Conservation (phyloP, 2,888 invertebrate genomes). For the Euzetes globulus region DNA sequence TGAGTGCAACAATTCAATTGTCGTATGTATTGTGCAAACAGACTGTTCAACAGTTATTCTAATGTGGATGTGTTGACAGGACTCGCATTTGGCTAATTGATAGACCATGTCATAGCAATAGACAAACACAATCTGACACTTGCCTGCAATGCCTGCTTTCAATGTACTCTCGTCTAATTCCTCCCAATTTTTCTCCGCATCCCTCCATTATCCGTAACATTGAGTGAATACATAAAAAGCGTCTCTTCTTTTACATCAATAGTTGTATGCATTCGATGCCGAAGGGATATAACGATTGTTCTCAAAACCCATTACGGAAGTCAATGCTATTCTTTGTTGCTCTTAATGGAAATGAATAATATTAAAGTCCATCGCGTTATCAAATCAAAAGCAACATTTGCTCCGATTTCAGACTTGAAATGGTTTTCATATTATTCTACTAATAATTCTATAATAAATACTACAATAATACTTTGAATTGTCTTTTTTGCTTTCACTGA, state of each 20-base stretch:
- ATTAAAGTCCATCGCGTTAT: constrained; percentile 22
- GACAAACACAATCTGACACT: constrained; percentile 33
- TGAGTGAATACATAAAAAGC: constrained; percentile 19
- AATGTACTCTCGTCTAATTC: not conserved
- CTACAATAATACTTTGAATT: no score
- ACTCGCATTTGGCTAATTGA: constrained; percentile 32
- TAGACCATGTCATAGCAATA: constrained; percentile 34
- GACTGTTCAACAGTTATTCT: constrained; percentile 27
- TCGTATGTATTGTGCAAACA: constrained; percentile 27
- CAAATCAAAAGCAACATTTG: constrained; percentile 11
- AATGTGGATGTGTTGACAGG: not conserved
- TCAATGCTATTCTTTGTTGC: constrained; percentile 2
- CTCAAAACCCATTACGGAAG: constrained; percentile 28
- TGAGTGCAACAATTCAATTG: constrained; percentile 17
- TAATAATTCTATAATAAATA: no score
- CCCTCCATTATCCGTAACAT: constrained; percentile 13
- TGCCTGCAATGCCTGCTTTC: not conserved
- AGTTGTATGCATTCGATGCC: not conserved
- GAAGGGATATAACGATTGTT: constrained; percentile 27
- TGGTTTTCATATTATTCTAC: not conserved
- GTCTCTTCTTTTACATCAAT: constrained; percentile 7
- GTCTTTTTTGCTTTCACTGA: no score
- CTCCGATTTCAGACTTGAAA: not conserved
- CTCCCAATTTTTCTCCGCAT: constrained; percentile 9
- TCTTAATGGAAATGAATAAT: constrained; percentile 25